Evolutionary conservation across 2,113 vertebrate genomes (phyloP), one percentile per base, ranked within the genome.

Genomic region (Notothenia coriiceps): DNA sequence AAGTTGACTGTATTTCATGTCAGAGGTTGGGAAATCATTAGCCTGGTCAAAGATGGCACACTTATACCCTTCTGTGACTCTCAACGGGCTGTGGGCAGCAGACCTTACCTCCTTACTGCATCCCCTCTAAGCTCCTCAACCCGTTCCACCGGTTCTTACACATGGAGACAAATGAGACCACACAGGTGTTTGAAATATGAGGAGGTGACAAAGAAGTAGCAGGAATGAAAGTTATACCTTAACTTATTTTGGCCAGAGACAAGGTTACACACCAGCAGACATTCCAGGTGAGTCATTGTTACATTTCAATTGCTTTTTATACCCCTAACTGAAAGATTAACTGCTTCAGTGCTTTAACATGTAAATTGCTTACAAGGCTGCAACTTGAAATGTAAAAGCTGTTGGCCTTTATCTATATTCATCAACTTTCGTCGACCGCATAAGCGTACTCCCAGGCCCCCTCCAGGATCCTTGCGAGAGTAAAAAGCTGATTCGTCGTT

Each of bases 111-210:
- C 44, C 29, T 43, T 22, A n/a, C 25, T 65, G 7, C 10, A 40
- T 17, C 8, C 46, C 3, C 25, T 12, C 61, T 22, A 55, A 70
- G 59, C 59, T 50, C 33, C 33, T 44, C 68, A 75, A 77, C 74
- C 47, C 2, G 61, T 79, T 89, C 59, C 22, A 57, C 75, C 13
- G 10, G 67, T 33, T 74, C 54, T 51, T 46, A 55, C 13, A 43
- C 17, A 57, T 33, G 57, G 46, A 20, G 66, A 51, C 54, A 52
- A 65, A 35, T 35, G 57, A 65, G 71, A 68, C 11, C 9, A 13
- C 59, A 73, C 54, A 47, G 50, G 70, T 54, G 65, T 79, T 84
- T 80, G 70, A 88, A 35, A 82, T 76, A 61, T 79, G 73, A 91
- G 82, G 14, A 80, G 57, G 70, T 57, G 76, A 57, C 7, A 52